Percentiles rank a stretch among this genome's conserved stretches.
Conservation (phyloP, 2,113 vertebrate genomes). For the Alaudala cheleensis region DNA sequence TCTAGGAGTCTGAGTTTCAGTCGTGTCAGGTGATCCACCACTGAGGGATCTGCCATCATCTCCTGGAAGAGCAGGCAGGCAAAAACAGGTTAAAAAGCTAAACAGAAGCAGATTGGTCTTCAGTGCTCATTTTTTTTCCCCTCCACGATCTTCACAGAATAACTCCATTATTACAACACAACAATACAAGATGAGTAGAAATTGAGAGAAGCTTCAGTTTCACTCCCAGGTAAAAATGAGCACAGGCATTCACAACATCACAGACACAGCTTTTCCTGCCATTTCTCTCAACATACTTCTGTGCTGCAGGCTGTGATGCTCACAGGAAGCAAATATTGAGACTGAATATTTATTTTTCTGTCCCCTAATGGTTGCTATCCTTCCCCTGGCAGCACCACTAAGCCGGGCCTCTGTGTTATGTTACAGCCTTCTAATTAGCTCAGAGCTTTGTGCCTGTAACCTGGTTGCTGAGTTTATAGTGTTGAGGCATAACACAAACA, state of each 20-base stretch:
- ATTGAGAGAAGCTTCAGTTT: background rate
- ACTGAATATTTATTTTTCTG: background rate
- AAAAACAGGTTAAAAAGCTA: background rate
- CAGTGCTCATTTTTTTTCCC: background rate
- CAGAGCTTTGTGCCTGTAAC: background rate
- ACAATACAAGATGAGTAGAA: background rate
- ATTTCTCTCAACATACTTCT: background rate
- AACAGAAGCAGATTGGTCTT: background rate
- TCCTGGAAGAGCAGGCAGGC: background rate
- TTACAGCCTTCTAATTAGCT: background rate
- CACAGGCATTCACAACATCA: background rate
- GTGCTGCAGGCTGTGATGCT: background rate
- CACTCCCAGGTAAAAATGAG: background rate
- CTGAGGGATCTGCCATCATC: slow-evolving; percentile 69
- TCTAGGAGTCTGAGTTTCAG: slow-evolving; percentile 81
- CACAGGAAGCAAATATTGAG: background rate
- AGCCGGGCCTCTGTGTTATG: background rate
- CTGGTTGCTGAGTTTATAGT: slow-evolving; percentile 24
- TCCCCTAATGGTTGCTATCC: background rate
- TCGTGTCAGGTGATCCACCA: slow-evolving; percentile 76
- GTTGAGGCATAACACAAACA: slow-evolving; percentile 13
- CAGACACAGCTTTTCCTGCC: background rate
- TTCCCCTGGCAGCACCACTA: background rate
- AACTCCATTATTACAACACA: background rate
- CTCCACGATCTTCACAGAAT: background rate